phyloP scores from a whole-genome alignment of 2,113 vertebrate genomes.

The Nymphicus hollandicus region DNA sequence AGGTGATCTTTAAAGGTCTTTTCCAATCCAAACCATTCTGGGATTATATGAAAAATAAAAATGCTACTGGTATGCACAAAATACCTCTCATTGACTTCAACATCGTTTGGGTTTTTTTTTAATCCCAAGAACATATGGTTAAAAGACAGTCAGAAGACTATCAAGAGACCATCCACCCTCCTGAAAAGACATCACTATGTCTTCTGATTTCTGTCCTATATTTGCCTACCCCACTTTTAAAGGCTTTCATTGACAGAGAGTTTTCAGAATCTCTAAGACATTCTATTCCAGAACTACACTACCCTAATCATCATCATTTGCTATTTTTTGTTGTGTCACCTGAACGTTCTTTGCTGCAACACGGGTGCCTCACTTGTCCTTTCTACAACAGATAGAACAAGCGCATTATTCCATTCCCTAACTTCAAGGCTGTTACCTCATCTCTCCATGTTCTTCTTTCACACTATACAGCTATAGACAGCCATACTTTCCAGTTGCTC shows the following conservation, averaged over 20 bases:
- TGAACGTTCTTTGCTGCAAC: background rate
- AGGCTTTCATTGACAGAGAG: background rate
- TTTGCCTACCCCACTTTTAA: background rate
- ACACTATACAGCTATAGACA: background rate
- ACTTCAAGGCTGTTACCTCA: background rate
- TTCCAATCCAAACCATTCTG: background rate
- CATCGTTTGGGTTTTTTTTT: background rate
- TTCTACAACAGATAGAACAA: background rate
- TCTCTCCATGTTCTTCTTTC: background rate
- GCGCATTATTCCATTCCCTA: background rate
- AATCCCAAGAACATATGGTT: background rate
- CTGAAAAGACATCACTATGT: background rate
- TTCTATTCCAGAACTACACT: background rate
- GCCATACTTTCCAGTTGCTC: background rate
- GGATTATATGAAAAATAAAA: background rate
- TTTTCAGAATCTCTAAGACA: background rate
- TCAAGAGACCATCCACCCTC: background rate
- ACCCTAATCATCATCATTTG: background rate
- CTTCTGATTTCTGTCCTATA: background rate
- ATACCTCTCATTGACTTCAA: background rate
- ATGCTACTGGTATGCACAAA: background rate
- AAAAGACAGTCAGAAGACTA: background rate
- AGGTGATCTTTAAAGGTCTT: background rate
- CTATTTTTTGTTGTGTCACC: background rate
- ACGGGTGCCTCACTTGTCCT: background rate